A percentile compares a stretch with the other conserved stretches of the same genome.
Conservation (phyloP, 2,888 invertebrate species). For the Dryobotodes eremita region DNA sequence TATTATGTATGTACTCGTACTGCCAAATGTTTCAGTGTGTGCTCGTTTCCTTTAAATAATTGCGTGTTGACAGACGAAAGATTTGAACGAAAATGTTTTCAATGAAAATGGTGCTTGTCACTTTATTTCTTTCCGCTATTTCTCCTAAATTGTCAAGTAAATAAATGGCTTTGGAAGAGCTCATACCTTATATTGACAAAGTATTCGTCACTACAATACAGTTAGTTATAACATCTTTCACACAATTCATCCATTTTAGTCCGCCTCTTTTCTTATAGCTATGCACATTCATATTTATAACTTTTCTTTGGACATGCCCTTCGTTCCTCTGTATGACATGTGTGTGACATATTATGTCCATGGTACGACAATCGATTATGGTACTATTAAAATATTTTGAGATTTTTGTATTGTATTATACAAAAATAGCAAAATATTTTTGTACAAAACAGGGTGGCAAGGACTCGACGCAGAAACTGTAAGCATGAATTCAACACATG, state of each 20-base stretch:
- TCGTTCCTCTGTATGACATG: not conserved
- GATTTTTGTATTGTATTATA: no score
- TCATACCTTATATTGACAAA: not conserved
- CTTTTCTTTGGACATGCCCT: not conserved
- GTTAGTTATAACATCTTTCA: not conserved
- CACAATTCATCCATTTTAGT: not conserved
- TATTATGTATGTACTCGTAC: not conserved
- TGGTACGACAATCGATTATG: not conserved
- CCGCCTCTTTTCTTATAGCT: not conserved
- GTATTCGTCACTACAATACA: not conserved
- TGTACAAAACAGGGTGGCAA: not conserved
- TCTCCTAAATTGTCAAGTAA: not conserved
- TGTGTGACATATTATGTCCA: not conserved
- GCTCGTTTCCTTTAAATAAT: conserved; percentile 46
- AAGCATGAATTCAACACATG: no score
- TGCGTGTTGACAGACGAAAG: conserved; percentile 37
- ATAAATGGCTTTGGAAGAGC: not conserved
- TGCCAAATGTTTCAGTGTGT: conserved; percentile 24
- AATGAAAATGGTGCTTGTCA: conserved; percentile 19
- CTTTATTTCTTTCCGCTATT: conserved; percentile 22
- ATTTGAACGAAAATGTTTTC: conserved; percentile 28
- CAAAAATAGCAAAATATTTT: no score
- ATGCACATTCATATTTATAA: not conserved
- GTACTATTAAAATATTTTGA: not conserved
- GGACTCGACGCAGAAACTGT: no score